phyloP scores from a whole-genome alignment of 2,888 invertebrate genomes.

The Corythucha ciliata region DNA sequence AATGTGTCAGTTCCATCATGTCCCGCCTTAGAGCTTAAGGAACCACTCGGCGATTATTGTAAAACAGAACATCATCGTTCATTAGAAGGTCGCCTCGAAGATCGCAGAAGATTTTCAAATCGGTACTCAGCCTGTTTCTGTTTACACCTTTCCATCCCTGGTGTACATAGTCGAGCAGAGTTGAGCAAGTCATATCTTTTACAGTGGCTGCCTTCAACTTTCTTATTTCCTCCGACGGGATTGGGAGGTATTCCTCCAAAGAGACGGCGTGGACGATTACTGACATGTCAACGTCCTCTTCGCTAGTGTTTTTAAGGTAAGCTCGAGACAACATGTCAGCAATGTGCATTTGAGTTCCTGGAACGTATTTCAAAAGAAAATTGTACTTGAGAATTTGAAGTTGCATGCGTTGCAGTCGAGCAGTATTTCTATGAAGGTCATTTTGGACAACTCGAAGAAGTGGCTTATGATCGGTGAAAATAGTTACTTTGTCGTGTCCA shows the following conservation, averaged over 20 bases:
- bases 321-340: constrained; percentile 15
- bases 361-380: constrained; percentile 10
- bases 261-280: constrained; percentile 7
- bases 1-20: too few relatives aligned
- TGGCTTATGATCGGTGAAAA: constrained; percentile 14
- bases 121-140: constrained; percentile 1
- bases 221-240: constrained; percentile 1
- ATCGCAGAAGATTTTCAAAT: constrained; percentile 15
- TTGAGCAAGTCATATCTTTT: not conserved
- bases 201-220: not conserved
- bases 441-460: constrained; percentile 11
- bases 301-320: not conserved
- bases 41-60: constrained; percentile 8
- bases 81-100: constrained; percentile 6
- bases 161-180: not conserved
- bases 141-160: constrained; percentile 13
- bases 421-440: constrained; percentile 13
- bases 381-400: constrained; percentile 16
- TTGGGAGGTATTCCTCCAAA: constrained; percentile 14
- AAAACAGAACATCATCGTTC: constrained; percentile 16
- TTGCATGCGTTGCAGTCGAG: constrained; percentile 1
- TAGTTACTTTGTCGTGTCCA: too few relatives aligned
- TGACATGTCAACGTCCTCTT: constrained; percentile 15
- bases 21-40: not conserved
- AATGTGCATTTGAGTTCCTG: constrained; percentile 12